Evolutionary conservation across 92 coral and sea anemone species (phyloP).

Genomic region (Siderastrea radians): DNA sequence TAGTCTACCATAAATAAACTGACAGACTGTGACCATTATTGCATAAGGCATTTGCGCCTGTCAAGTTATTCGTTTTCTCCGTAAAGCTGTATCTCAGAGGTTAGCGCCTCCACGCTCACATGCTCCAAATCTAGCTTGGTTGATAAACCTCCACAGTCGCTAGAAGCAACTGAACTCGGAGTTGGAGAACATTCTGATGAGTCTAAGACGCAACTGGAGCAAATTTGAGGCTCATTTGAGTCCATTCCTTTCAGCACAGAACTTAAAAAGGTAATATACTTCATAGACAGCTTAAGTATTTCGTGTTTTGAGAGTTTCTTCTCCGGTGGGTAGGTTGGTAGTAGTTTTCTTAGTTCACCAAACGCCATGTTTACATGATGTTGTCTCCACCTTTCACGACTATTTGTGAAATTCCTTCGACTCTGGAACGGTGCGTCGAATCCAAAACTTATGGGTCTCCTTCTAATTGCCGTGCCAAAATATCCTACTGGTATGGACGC

Average conservation of each 20-base stretch:
- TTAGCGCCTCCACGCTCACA: conserved; percentile 68
- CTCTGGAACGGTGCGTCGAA: conserved; percentile 44
- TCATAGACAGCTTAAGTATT: conserved; percentile 83
- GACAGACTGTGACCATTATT: background rate
- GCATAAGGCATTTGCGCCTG: background rate
- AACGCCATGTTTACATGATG: conserved; percentile 88
- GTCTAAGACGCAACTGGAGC: conserved; percentile 14
- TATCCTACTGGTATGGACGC: conserved; percentile 45
- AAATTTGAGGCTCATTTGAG: conserved; percentile 19
- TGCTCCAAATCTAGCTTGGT: conserved; percentile 51
- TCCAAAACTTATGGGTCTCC: conserved; percentile 24
- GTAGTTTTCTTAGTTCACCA: conserved; percentile 81
- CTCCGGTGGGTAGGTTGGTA: conserved; percentile 88
- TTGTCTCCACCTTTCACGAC: conserved; percentile 91
- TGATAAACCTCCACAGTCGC: conserved; percentile 42
- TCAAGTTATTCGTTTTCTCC: conserved; percentile 2
- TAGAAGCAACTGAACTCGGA: conserved; percentile 11
- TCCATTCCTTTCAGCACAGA: conserved; percentile 72
- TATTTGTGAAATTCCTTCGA: conserved; percentile 81
- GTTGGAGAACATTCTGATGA: conserved; percentile 18
- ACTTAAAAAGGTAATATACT: conserved; percentile 83
- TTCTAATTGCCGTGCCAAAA: conserved; percentile 33
- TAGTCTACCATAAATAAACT: background rate
- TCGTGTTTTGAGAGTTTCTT: conserved; percentile 91
- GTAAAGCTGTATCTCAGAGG: conserved; percentile 67